Evolutionary conservation across 2,888 invertebrate species (phyloP).

Genomic region (Ichneumoninae sp.): DNA sequence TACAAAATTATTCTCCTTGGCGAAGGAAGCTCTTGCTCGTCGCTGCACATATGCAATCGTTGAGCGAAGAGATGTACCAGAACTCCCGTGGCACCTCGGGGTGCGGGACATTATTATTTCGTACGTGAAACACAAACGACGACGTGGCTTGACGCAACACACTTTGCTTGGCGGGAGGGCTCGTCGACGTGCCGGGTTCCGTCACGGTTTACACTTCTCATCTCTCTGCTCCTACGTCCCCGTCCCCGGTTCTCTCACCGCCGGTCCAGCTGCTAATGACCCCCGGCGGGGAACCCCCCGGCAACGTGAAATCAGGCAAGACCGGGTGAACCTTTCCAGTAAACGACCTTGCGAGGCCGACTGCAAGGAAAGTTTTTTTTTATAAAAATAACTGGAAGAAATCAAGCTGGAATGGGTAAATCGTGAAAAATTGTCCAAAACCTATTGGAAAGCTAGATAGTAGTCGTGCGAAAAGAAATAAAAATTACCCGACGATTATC

Average conservation of each 20-base stretch:
- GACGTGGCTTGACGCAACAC: slow-evolving; percentile 33
- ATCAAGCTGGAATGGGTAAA: slow-evolving; percentile 49
- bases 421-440: slow-evolving; percentile 24
- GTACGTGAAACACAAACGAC: slow-evolving; percentile 45
- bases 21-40: slow-evolving; percentile 1
- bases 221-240: slow-evolving; percentile 50
- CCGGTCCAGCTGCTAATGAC: slow-evolving; percentile 65
- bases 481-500: background rate
- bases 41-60: background rate
- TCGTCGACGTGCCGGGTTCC: slow-evolving; percentile 52
- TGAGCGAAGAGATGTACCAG: slow-evolving; percentile 25
- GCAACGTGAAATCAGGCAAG: slow-evolving; percentile 70
- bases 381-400: background rate
- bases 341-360: slow-evolving; percentile 57
- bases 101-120: slow-evolving; percentile 44
- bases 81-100: slow-evolving; percentile 9
- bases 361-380: slow-evolving; percentile 33
- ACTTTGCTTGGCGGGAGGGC: slow-evolving; percentile 63
- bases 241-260: slow-evolving; percentile 44
- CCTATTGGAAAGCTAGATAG: background rate
- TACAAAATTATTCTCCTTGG: slow-evolving; percentile 25
- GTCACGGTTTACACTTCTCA: slow-evolving; percentile 64
- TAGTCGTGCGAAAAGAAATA: background rate
- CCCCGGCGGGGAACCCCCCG: slow-evolving; percentile 36
- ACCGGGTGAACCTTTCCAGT: slow-evolving; percentile 42